Percentiles rank a stretch among this genome's conserved stretches.
Conservation (phyloP, 2,888 invertebrate species). For the Apoda limacodes region DNA sequence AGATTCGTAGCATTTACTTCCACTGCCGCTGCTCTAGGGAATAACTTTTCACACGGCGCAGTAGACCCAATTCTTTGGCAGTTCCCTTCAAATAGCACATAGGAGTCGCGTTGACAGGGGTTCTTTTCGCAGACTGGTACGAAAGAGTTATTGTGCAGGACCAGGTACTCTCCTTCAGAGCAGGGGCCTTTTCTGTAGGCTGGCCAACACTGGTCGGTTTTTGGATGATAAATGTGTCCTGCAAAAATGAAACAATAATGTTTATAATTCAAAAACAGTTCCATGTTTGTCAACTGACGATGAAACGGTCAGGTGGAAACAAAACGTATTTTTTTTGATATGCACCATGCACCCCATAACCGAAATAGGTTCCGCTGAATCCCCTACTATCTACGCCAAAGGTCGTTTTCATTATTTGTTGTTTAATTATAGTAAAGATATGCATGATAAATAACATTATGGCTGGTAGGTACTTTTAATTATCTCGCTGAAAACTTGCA, state of each 20-base stretch:
- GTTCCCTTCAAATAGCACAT: slow-evolving; percentile 48
- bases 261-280: slow-evolving; percentile 2
- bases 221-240: slow-evolving; percentile 73
- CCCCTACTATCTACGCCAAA: no score
- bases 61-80: slow-evolving; percentile 50
- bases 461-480: no score
- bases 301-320: no score
- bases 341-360: no score
- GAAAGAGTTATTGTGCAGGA: slow-evolving; percentile 56
- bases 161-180: slow-evolving; percentile 56
- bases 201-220: slow-evolving; percentile 70
- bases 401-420: no score
- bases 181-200: slow-evolving; percentile 77
- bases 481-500: no score
- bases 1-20: slow-evolving; percentile 73
- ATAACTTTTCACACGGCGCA: slow-evolving; percentile 46
- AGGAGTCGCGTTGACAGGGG: slow-evolving; percentile 68
- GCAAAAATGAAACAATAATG: no score
- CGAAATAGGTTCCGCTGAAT: no score
- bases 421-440: no score
- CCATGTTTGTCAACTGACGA: no score
- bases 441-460: no score
- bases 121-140: slow-evolving; percentile 73
- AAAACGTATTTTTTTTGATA: no score
- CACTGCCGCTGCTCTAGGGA: slow-evolving; percentile 47